Conservation (phyloP, 2,113 vertebrate genomes). For the Poecilia latipinna region DNA sequence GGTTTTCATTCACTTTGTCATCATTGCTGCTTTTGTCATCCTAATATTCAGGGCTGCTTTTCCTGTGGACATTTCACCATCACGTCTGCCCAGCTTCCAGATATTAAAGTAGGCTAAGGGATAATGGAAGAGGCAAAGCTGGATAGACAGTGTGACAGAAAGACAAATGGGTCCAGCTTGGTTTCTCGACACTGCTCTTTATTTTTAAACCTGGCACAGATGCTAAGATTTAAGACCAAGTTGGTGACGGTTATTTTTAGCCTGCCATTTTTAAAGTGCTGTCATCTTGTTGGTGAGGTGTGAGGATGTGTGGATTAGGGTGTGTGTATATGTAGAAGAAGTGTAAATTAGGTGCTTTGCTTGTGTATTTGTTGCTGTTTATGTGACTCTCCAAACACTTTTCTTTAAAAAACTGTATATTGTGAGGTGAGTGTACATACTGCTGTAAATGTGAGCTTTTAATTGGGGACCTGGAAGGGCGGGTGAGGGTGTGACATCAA, state of each 20-base stretch:
- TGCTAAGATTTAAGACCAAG: slow-evolving; percentile 86
- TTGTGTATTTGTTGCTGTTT: slow-evolving; percentile 39
- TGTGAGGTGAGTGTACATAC: slow-evolving; percentile 33
- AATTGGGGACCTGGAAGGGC: slow-evolving; percentile 60
- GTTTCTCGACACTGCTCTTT: slow-evolving; percentile 80
- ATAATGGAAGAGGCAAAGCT: slow-evolving; percentile 48
- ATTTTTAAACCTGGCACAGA: slow-evolving; percentile 86
- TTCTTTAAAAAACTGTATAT: slow-evolving; percentile 4
- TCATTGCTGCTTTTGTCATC: neutral
- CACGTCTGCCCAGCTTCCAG: slow-evolving; percentile 31
- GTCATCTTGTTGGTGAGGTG: slow-evolving; percentile 71
- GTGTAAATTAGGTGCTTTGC: slow-evolving; percentile 29
- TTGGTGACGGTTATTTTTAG: slow-evolving; percentile 89
- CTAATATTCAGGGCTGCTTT: slow-evolving; percentile 24
- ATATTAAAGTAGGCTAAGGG: slow-evolving; percentile 71
- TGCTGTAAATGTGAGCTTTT: slow-evolving; percentile 35
- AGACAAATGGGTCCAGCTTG: slow-evolving; percentile 79
- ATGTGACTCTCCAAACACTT: slow-evolving; percentile 10
- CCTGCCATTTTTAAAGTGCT: slow-evolving; percentile 75
- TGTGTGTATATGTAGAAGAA: slow-evolving; percentile 18
- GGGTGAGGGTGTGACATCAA: slow-evolving; percentile 63
- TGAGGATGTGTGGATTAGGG: slow-evolving; percentile 11
- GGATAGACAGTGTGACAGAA: slow-evolving; percentile 75
- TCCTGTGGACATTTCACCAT: slow-evolving; percentile 36
- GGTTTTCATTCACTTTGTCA: neutral